These are phyloP conservation scores for Eupsilia transversa DNA, from an alignment of 2,888 invertebrate genomes.

Conservation along the genomic window DNA sequence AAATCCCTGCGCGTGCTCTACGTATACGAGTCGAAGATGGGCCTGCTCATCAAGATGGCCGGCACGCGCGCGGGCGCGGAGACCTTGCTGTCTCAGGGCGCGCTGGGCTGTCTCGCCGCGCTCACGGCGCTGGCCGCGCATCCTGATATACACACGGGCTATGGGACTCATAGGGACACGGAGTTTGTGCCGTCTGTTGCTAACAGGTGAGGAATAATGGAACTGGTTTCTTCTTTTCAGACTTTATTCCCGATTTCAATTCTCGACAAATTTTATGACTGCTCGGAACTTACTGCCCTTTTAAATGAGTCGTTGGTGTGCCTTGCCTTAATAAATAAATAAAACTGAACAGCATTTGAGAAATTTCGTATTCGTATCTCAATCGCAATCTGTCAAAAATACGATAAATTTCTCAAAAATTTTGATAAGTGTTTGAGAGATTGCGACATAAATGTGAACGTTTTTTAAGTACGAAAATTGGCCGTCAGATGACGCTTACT, in stretches of 20 bases:
- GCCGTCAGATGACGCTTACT: too few species aligned
- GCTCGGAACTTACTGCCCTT: too few species aligned
- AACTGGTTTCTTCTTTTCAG: not conserved
- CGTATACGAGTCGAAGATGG: constrained; percentile 97
- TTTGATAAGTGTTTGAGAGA: too few species aligned
- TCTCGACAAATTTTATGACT: too few species aligned
- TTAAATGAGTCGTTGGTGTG: too few species aligned
- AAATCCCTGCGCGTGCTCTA: constrained; percentile 94
- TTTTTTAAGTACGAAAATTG: too few species aligned
- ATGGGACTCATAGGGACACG: constrained; percentile 60
- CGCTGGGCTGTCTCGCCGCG: constrained; percentile 92
- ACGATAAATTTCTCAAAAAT: too few species aligned
- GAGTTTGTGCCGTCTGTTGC: constrained; percentile 82
- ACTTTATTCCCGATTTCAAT: not conserved
- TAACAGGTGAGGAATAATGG: constrained; percentile 71
- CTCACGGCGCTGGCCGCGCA: constrained; percentile 93
- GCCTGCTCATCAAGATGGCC: constrained; percentile 93
- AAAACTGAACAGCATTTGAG: too few species aligned
- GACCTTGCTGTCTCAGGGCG: constrained; percentile 94
- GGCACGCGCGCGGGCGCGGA: constrained; percentile 92
- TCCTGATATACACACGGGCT: constrained; percentile 91
- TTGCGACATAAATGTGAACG: too few species aligned
- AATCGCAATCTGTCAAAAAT: too few species aligned
- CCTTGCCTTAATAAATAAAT: too few species aligned
- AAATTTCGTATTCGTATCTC: too few species aligned